Base-by-base conservation (phyloP, 2,888 invertebrate species). In the Oxytorus armatus region DNA sequence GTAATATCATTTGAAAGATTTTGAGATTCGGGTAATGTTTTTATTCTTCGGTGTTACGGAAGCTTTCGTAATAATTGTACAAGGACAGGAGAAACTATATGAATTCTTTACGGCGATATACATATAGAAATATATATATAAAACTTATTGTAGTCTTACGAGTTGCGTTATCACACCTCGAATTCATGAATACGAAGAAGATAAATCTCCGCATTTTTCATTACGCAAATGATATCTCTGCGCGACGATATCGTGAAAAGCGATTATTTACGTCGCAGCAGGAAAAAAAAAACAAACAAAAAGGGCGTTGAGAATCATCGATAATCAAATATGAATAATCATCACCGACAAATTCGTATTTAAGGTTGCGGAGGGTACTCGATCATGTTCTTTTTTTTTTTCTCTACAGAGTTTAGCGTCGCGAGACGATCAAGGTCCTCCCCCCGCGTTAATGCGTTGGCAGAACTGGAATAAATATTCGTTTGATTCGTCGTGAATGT, bases 401-500 rank as follows among this genome's bases (percentile, higher is more conserved):
- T n/a, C 4, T 21, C 14, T 14, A 10, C n/a, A 25, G 39, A 69
- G 68, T 55, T 69, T 55, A 29, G 42, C 39, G 23, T 42, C 7
- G 11, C 11, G 39, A 55, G 33, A 74, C 61, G 68, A 59, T 77
- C 77, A 72, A 79, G 66, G 76, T 73, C 42, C n/a, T n/a, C n/a
- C n/a, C n/a, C n/a, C n/a, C 8, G 33, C 14, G 36, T 47, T 33
- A 51, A 72, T 49, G 51, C 69, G 68, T 75, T 69, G 76, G 69
- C 59, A 69, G 53, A n/a, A 57, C 65, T 49, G 36, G 51, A 68
- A 72, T 68, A 80, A 77, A 80, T 73, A 77, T 73, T 68, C 61
- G 77, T 77, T 70, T 66, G 42, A 42, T 47, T 29, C 39, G 2
- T 29, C 5, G 29, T 29, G 29, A 3, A 5, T 29, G 29, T 29